phyloP scores from a whole-genome alignment of 2,113 vertebrate species.

The Saccopteryx bilineata region DNA sequence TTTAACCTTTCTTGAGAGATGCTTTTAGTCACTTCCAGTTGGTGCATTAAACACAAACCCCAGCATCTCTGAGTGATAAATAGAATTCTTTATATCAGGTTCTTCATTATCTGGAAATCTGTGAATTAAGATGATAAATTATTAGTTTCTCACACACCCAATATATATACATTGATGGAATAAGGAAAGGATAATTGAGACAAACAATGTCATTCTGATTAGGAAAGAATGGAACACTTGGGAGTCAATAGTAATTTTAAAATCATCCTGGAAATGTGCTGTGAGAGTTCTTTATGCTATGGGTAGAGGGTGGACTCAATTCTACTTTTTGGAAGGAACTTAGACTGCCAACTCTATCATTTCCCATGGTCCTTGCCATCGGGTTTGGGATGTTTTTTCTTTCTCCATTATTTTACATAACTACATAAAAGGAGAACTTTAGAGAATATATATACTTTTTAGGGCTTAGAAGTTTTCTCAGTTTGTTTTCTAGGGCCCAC shows the following conservation, averaged over 20 bases:
- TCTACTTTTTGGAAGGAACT: neutral
- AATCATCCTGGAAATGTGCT: neutral
- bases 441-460: neutral
- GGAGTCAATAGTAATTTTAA: neutral
- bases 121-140: neutral
- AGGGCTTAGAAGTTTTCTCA: neutral
- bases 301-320: neutral
- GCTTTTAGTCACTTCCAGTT: neutral
- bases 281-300: neutral
- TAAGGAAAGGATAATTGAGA: neutral
- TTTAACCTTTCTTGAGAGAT: neutral
- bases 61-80: neutral
- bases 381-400: neutral
- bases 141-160: neutral
- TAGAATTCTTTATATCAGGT: neutral
- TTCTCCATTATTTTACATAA: neutral
- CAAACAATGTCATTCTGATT: neutral
- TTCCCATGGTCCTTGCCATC: neutral
- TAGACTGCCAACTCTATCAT: neutral
- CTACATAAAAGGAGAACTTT: neutral
- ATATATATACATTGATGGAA: neutral
- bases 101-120: constrained; percentile 41
- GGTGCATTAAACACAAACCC: neutral
- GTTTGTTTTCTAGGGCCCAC: neutral
- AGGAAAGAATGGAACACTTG: neutral